A percentile compares a stretch with the other conserved stretches of the same genome.
Conservation (phyloP, 2,797 vertebrate species). For the Heteromormyrus szaboi region DNA sequence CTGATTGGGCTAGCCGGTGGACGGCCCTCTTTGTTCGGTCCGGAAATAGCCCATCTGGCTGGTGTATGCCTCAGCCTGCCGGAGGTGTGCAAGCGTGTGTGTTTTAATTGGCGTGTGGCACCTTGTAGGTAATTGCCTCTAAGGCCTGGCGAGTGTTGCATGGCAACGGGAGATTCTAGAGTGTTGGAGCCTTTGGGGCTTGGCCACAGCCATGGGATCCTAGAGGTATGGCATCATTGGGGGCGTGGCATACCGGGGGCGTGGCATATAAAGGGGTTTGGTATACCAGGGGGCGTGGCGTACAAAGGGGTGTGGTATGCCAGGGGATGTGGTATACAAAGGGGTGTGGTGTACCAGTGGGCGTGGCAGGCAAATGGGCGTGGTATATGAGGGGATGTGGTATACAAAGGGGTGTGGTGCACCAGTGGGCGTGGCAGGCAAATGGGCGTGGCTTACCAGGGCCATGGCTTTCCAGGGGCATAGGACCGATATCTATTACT, state of each 20-base stretch:
- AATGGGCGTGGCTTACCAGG: not conserved
- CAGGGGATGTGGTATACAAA: not conserved
- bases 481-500: not conserved
- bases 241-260: no score
- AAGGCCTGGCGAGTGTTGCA: not conserved
- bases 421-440: no score
- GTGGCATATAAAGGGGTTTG: no score
- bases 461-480: not conserved
- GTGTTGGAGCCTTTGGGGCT: not conserved
- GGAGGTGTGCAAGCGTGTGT: not conserved
- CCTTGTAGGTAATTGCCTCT: not conserved
- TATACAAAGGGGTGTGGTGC: not conserved
- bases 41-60: not conserved
- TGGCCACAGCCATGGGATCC: not conserved
- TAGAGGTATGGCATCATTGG: not conserved
- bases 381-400: not conserved
- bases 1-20: not conserved
- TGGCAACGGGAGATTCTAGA: slow-evolving; percentile 4
- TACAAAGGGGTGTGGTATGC: no score
- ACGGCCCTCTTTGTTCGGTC: not conserved
- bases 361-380: no score
- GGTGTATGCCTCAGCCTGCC: not conserved
- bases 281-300: accelerated
- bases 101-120: not conserved
- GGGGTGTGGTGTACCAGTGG: not conserved